Evolutionary conservation across 2,797 vertebrate genomes (phyloP), one percentile per base, ranked within the genome.

Genomic region (Loriculus beryllinus): DNA sequence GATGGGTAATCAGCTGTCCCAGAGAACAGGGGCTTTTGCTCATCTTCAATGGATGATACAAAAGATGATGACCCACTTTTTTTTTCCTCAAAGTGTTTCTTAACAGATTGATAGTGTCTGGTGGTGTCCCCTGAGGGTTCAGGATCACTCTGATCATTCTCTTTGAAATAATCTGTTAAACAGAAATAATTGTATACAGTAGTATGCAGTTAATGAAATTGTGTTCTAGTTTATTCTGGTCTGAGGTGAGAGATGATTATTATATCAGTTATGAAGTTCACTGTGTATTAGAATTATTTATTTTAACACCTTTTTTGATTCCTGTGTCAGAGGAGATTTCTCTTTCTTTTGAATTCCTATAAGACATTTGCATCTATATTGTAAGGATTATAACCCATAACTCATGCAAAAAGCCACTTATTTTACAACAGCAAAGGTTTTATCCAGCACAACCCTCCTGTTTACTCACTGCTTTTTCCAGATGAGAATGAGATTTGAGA

Each of bases 1-100:
- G 98, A 97, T 56, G 98, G 98, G 62, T 98, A 98, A 86, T 98
- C 98, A 71, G 97, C 96, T 76, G 98, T 97, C 47, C 98, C 98
- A 28, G 98, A 98, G 86, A 98, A 98, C 89, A 99, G 92, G 7
- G 98, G 98, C 92, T 98, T 99, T 94, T 98, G 98, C 91, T 99
- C 98, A 94, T 99, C 98, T 80, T 99, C 98, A 79, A 97, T 98
- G 63, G 98, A 98, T 68, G 98, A 98, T 79, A 97, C 97, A 77
- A 97, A 97, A 52, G 98, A 98, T 21, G 98, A 98, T 5, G 98
- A 98, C 23, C 95, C 96, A 60, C 98, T 98, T 85, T 97, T 98
- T 95, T 96, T 98, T 74, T 98, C 98, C 84, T 98, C 98, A 9
- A 97, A 98, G 87, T 97, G 98, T 96, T 98, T 98, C 96, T 98